These are phyloP conservation scores for Thunnus maccoyii DNA, from an alignment of 2,113 vertebrate genomes.

Conservation along the genomic window DNA sequence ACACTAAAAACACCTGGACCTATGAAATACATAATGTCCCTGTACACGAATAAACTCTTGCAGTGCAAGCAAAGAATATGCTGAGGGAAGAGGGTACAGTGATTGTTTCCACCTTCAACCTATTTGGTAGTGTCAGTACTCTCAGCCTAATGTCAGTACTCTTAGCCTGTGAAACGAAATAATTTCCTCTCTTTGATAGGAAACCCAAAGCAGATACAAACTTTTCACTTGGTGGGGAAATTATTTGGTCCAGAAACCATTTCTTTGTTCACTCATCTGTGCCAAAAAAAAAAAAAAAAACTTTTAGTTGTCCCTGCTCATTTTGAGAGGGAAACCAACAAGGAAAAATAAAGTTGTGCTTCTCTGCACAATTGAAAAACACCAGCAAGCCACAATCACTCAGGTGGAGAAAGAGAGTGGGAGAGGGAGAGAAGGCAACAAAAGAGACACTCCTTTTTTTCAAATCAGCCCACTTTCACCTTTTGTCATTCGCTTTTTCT, in stretches of 20 bases:
- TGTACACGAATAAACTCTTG: background rate
- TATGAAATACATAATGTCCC: background rate
- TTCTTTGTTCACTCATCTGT: conserved; percentile 51
- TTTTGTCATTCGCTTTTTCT: conserved; percentile 53
- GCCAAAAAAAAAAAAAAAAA: conserved; percentile 1
- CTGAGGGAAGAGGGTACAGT: background rate
- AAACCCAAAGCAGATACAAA: conserved; percentile 13
- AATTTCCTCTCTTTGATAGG: conserved; percentile 1
- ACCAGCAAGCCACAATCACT: conserved; percentile 40
- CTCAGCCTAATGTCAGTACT: background rate
- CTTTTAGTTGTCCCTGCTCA: conserved; percentile 11
- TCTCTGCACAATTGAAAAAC: conserved; percentile 54
- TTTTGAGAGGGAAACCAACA: conserved; percentile 17
- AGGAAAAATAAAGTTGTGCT: conserved; percentile 36
- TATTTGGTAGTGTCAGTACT: background rate
- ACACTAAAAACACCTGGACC: background rate
- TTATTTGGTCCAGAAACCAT: conserved; percentile 43
- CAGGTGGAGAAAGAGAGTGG: conserved; percentile 14
- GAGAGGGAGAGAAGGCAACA: conserved; percentile 33
- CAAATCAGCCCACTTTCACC: conserved; percentile 62
- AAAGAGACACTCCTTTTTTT: conserved; percentile 38
- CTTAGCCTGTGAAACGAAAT: conserved; percentile 14
- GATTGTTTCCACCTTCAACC: background rate
- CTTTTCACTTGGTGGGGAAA: conserved; percentile 20
- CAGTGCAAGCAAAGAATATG: background rate